These are phyloP conservation scores for Parotocinclus haroldoi DNA, from an alignment of 2,797 vertebrate genomes.

Conservation along the genomic window DNA sequence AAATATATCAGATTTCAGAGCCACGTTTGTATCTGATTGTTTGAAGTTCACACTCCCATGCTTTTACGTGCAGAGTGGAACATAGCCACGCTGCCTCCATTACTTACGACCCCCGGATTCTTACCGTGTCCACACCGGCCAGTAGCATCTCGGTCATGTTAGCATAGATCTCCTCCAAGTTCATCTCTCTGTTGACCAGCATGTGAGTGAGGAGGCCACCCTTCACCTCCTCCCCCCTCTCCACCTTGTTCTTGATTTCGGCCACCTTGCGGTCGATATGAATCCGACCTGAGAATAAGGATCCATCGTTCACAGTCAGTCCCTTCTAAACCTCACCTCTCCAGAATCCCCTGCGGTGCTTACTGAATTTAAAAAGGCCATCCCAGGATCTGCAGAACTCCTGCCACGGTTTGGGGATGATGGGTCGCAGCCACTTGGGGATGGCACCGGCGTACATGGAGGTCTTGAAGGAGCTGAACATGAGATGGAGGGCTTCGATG, in stretches of 20 bases:
- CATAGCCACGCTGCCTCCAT: too few species aligned
- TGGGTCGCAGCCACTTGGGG: constrained; percentile 86
- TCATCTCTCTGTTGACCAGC: constrained; percentile 81
- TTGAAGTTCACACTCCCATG: too few species aligned
- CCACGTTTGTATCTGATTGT: too few species aligned
- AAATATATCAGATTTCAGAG: too few species aligned
- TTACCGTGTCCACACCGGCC: constrained; percentile 88
- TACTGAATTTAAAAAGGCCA: constrained; percentile 77
- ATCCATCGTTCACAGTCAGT: not conserved
- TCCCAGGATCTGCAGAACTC: constrained; percentile 95
- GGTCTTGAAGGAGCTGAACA: constrained; percentile 96
- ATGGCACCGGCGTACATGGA: constrained; percentile 94
- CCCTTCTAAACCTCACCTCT: not conserved
- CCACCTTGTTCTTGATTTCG: constrained; percentile 73
- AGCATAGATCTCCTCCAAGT: constrained; percentile 87
- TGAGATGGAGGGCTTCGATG: constrained; percentile 84
- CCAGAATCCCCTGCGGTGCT: constrained; percentile 26
- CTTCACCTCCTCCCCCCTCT: constrained; percentile 72
- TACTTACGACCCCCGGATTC: not conserved
- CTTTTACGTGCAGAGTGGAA: not conserved
- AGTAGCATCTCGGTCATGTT: constrained; percentile 92
- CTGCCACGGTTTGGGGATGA: constrained; percentile 89
- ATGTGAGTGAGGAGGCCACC: constrained; percentile 86
- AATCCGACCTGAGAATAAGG: constrained; percentile 74
- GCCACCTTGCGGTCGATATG: constrained; percentile 80